Conservation (phyloP, 2,888 invertebrate species). For the Tridacna gigas region DNA sequence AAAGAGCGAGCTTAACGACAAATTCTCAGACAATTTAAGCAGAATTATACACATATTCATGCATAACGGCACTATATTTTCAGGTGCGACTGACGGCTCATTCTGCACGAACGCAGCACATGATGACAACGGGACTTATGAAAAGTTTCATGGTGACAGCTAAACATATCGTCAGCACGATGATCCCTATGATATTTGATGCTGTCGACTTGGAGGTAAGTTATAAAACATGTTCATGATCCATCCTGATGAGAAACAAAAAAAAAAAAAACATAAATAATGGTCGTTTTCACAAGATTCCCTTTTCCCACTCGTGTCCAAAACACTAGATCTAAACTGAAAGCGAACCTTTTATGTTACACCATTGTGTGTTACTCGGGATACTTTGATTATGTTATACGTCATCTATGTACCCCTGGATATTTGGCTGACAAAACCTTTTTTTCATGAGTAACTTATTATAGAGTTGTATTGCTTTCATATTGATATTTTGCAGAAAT, state of each 20-base stretch:
- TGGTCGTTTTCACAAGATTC: background rate
- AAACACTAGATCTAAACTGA: background rate
- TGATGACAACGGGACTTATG: conserved; percentile 43
- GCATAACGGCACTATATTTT: too few relatives aligned
- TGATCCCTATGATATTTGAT: conserved; percentile 42
- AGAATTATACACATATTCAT: too few relatives aligned
- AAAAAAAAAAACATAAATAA: too few relatives aligned
- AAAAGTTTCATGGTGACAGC: conserved; percentile 40
- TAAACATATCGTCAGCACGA: conserved; percentile 31
- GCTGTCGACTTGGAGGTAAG: conserved; percentile 26
- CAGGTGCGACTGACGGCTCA: conserved; percentile 34
- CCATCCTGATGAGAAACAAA: background rate
- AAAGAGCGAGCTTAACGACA: too few relatives aligned
- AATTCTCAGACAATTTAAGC: too few relatives aligned
- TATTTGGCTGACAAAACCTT: too few relatives aligned
- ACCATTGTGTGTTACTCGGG: too few relatives aligned
- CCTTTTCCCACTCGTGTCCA: background rate
- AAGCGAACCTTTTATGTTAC: background rate
- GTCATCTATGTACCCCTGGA: too few relatives aligned
- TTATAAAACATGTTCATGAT: background rate
- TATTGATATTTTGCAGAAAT: too few relatives aligned
- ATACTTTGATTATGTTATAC: too few relatives aligned
- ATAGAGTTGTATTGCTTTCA: too few relatives aligned
- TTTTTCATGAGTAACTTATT: too few relatives aligned
- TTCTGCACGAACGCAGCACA: conserved; percentile 35